Base-by-base conservation (phyloP, 2,797 vertebrate genomes). In the Lagodon rhomboides region DNA sequence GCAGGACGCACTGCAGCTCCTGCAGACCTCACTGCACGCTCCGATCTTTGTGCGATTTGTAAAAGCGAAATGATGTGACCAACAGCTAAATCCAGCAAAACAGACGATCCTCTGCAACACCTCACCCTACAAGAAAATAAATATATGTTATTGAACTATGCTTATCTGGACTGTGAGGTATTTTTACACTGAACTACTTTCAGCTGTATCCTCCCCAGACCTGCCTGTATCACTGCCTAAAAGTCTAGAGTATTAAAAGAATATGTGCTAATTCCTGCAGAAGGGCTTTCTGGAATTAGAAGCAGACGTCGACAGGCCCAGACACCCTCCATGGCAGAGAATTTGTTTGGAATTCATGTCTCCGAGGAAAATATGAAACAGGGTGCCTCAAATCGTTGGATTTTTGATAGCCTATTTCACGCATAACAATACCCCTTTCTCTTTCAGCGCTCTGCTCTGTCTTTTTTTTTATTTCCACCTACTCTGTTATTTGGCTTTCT, bases 281-380 rank as follows among this genome's bases (percentile, higher is more conserved):
- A 94, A 94, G 92, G 92, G 89, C 92, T 89, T 90, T 91, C 79
- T 94, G 95, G 95, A 95, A 93, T 89, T 90, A 82, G 83, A 85
- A 91, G 84, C 90, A 92, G 91, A 91, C 89, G 30, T 70, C 77
- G 94, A 91, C 96, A 97, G 96, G 96, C 95, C 96, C 66, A 88
- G 95, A 93, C 96, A 97, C 87, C 91, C 89, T 58, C 93, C 76
- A 54, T 77, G 82, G 93, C 93, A 91, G 93, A 94, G 87, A 95
- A 93, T 96, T 96, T 96, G 95, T 94, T 95, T 96, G 96, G 97
- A 97, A 97, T 97, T 96, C 68, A 90, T 97, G 96, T 97, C 96
- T 96, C 12, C 89, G 81, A 96, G 96, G 95, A 95, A 95, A 95
- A 95, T 94, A 93, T 92, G 93, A 93, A 94, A 93, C 94, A 92